Evolutionary conservation across 1,140 invertebrate species (phyloP).

Genomic region (Liolophura sinensis): DNA sequence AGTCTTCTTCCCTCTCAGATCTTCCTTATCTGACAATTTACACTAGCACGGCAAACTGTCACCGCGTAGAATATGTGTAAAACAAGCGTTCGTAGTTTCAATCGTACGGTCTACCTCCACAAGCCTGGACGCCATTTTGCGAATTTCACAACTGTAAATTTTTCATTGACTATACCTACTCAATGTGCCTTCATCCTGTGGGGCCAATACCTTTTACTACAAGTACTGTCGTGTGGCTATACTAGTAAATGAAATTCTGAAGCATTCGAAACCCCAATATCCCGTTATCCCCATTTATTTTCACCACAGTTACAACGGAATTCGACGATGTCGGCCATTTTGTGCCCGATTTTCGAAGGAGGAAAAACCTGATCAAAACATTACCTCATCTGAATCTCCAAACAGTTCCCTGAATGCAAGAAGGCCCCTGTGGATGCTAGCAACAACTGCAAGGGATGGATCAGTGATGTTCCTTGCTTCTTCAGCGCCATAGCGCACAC

Average conservation of each 20-base stretch:
- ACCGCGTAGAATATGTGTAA: too few species aligned
- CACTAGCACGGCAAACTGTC: too few species aligned
- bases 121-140: too few species aligned
- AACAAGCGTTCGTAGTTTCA: too few species aligned
- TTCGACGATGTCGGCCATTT: constrained; percentile 25
- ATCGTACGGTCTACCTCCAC: too few species aligned
- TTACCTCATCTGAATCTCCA: constrained; percentile 61
- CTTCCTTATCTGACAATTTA: too few species aligned
- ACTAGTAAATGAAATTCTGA: background rate
- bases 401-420: constrained; percentile 57
- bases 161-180: too few species aligned
- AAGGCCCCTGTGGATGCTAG: constrained; percentile 52
- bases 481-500: constrained; percentile 45
- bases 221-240: background rate
- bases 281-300: background rate
- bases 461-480: constrained; percentile 44
- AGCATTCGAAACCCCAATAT: background rate
- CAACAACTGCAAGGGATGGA: constrained; percentile 36
- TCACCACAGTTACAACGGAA: background rate
- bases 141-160: too few species aligned
- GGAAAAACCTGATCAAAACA: constrained; percentile 9
- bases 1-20: too few species aligned
- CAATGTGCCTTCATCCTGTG: background rate
- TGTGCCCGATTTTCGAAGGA: constrained; percentile 8
- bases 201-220: background rate